Base-by-base conservation (phyloP, 1,140 invertebrate species). In the Harpegnathos saltator region DNA sequence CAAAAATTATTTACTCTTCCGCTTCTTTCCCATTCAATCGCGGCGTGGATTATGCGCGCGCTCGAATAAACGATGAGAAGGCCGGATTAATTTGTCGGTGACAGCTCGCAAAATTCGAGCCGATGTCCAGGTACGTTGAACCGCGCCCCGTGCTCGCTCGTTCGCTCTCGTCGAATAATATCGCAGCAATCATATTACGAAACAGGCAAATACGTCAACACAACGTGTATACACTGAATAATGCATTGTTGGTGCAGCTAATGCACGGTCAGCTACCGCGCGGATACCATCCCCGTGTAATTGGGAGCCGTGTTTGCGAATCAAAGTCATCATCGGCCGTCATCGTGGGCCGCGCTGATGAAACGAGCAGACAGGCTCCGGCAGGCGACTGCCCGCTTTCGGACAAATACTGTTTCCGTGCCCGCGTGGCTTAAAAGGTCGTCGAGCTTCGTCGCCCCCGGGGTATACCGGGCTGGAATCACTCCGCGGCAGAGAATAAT, bases 161-260 rank as follows among this genome's bases (percentile, higher is more conserved):
- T 26, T 89, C 89, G 82, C 29, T 33, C 52, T 89, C 89, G 82
- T 86, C 84, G 91, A 93, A 93, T 93, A 92, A 93, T 93, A 93
- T 93, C 89, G 89, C 82, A 83, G 90, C 92, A 93, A 93, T 92
- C 91, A 91, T 92, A 93, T 93, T 93, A 92, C 91, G 91, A 93
- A 93, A 93, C 90, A 88, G 89, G 87, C 90, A 92, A 92, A 93
- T 93, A 92, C 91, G 90, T 92, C 90, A 91, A 92, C 91, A 91
- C 75, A 85, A 90, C 88, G 90, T 92, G 93, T 94, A 91, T 92
- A 91, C 91, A 91, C 92, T 92, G 93, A 93, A 93, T 94, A 94
- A 94, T 94, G 94, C 92, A 94, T 94, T 94, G 93, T 94, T 94
- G 93, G 93, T 94, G 93, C 91, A 94, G 93, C 91, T 94, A 94